Base-by-base conservation (phyloP, 2,888 invertebrate genomes). In the Hirtodrosophila confusa region DNA sequence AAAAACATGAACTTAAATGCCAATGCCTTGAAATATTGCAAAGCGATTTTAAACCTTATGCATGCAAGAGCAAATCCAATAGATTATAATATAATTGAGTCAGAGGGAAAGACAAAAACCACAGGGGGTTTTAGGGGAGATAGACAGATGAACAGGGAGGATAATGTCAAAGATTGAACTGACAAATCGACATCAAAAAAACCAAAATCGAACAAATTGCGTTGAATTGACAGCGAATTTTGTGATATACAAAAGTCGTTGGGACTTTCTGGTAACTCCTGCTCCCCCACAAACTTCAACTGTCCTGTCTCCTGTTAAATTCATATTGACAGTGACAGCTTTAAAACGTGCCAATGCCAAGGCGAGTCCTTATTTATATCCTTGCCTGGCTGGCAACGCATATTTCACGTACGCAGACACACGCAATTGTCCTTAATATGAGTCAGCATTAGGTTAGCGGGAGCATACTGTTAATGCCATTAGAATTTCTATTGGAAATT, bases 51-150 rank as follows among this genome's bases (percentile, higher is more conserved):
- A 56, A 55, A 57, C 48, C 51, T 45, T 60, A 45, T 69, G 58
- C 63, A 50, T 57, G 51, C 63, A 23, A 43, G 58, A 64, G 57
- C 45, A 72, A 82, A 83, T 78, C 75, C 62, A 72, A 75, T 80
- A 78, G 72, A 80, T 83, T 82, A 86, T 53, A 75, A 72, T 44
- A 63, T 83, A 82, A 82, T 82, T 82, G 86, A 86, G 83, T 82
- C 64, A 69, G 44, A 62, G 49, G 50, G 65, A 50, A 17, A 2
- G 44, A 44, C 51, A 68, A 48, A 56, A 50, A 36, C 44, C 50
- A 24, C 39, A 54, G 23, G 10, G 47, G 24, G 27, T 11, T 17
- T 17, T 17, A 17, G 17, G 17, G 17, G 17, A 17, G 17, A 17
- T 17, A 17, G 17, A 17, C 17, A 17, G 17, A 17, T 17, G 17